Evolutionary conservation across 2,113 vertebrate species (phyloP).

Genomic region (Nothobranchius furzeri): DNA sequence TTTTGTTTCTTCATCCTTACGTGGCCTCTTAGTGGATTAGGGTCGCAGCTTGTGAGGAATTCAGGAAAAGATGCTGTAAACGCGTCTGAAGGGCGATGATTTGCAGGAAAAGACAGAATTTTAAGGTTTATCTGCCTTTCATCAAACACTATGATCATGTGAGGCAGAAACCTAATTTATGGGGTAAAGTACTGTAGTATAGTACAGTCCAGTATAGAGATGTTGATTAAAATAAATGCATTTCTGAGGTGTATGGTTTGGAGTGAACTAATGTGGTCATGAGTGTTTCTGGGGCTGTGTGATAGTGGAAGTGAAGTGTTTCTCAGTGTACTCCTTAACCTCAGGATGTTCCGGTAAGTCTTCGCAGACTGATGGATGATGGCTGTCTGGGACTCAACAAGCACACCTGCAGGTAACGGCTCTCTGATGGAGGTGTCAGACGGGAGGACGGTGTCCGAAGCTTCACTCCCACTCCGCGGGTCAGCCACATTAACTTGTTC

Average conservation of each 20-base stretch:
- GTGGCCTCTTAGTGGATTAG: background rate
- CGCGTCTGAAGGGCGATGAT: background rate
- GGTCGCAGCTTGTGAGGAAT: background rate
- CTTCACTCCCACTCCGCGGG: background rate
- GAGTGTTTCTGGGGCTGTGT: background rate
- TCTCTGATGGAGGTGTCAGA: background rate
- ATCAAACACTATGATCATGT: background rate
- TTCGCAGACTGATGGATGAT: background rate
- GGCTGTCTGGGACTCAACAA: background rate
- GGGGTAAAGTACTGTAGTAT: background rate
- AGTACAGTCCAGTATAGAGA: no score
- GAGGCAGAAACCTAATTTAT: background rate
- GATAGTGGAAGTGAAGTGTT: background rate
- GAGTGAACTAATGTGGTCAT: background rate
- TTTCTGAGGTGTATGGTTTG: background rate
- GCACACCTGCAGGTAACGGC: no score
- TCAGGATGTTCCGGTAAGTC: background rate
- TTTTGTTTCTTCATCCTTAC: constrained; percentile 3
- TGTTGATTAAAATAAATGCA: no score
- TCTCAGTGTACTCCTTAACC: background rate
- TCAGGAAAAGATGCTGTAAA: background rate
- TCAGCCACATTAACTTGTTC: background rate
- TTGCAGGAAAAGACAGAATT: background rate
- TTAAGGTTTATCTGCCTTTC: background rate
- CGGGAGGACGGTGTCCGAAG: background rate